Evolutionary conservation across 2,888 invertebrate species (phyloP), one percentile per base, ranked within the genome.

Genomic region (Teleogryllus oceanicus): DNA sequence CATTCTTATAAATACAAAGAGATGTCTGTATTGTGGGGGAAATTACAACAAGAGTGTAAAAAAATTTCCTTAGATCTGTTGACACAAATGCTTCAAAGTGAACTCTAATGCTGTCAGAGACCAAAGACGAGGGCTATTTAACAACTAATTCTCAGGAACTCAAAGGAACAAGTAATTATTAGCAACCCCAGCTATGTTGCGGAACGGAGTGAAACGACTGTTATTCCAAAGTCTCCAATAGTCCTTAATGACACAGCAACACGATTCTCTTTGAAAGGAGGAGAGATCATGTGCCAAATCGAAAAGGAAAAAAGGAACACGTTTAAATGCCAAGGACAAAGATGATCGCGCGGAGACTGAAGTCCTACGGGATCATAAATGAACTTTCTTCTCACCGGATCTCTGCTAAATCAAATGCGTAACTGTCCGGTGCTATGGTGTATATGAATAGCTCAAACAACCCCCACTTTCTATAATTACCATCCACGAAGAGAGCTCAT

Each of bases 181-280:
- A 62, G n/a, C 13, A 62, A 10, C 4, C 11, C 8, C 62, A 16
- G 11, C 62, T 62, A 13, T n/a, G n/a, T 62, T 62, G 16, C 62
- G 62, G 62, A 62, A 62, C 62, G 16, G n/a, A 62, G 62, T 62
- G 16, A 18, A 62, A 12, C 62, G n/a, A 62, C 62, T 62, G 62
- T 62, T 62, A 62, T 62, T 62, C n/a, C n/a, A 13, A n/a, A 62
- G n/a, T 62, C 62, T 62, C 62, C 62, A 62, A 62, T 62, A 62
- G 62, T 62, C 62, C n/a, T n/a, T 62, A 62, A 62, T 62, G 62
- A 62, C 62, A 1, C 62, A n/a, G 16, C 62, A 18, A 18, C 12
- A 11, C 62, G n/a, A 62, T 13, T 62, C 62, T n/a, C n/a, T 62
- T n/a, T 62, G 16, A 62, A 62, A 18, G 13, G 62, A 12, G 16